Evolutionary conservation across 92 coral and sea anemone genomes (phyloP).

Genomic region (Epizoanthus stellaris): DNA sequence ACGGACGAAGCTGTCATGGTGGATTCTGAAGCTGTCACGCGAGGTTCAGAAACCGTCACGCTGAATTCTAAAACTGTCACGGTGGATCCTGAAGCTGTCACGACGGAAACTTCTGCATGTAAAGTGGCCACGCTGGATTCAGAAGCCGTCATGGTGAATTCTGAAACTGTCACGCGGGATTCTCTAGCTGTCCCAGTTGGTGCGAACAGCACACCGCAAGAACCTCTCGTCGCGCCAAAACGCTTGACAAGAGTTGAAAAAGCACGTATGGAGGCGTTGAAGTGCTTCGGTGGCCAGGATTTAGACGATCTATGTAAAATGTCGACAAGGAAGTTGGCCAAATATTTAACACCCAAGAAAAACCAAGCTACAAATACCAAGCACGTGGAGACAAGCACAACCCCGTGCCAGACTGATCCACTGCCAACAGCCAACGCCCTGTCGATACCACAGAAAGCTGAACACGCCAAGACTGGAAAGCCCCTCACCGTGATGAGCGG

Average conservation of each 20-base stretch:
- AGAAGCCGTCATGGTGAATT: not conserved
- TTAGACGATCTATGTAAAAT: constrained; percentile 71
- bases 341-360: constrained; percentile 76
- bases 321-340: constrained; percentile 80
- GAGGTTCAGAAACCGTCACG: not conserved
- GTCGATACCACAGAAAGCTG: not conserved
- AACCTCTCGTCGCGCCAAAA: not conserved
- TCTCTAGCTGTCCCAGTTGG: not conserved
- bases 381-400: constrained; percentile 16
- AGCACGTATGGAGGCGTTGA: constrained; percentile 82
- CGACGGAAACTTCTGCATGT: not conserved
- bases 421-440: not conserved
- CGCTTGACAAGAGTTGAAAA: constrained; percentile 67
- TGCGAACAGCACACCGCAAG: not conserved
- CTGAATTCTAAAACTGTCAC: not conserved
- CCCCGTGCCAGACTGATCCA: constrained; percentile 54
- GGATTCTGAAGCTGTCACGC: not conserved
- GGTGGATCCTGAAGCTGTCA: not conserved
- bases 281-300: constrained; percentile 76
- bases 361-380: constrained; percentile 62
- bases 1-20: not conserved
- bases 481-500: too few relatives aligned
- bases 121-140: not conserved
- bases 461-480: not conserved
- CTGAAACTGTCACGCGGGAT: not conserved